Base-by-base conservation (phyloP, 2,113 vertebrate genomes). In the pig (Sus scrofa) region DNA sequence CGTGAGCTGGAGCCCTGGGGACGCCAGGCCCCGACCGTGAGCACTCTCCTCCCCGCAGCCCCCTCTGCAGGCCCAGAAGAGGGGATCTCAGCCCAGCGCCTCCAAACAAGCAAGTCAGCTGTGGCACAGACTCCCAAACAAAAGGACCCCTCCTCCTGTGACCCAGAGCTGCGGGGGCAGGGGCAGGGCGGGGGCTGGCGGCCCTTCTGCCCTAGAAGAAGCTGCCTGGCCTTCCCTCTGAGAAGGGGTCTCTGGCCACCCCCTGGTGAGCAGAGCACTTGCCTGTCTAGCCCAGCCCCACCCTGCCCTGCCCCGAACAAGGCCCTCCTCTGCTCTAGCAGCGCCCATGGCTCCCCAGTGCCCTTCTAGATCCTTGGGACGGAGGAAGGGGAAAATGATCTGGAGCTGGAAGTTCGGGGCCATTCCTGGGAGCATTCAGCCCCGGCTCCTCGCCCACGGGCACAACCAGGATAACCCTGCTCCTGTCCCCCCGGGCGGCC, bases 391-490 rank as follows among this genome's bases (percentile, higher is more conserved):
- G n/a, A 86, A 18, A 1, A 27, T 0, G 18, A 32, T 12, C 52
- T 32, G n/a, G 26, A 58, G 13, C 2, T 10, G 52, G 65, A 58
- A 27, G 52, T 7, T 26, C 3, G 7, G 52, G 79, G 9, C 19
- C 7, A 0, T 15, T 22, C 73, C 56, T 19, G 20, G 32, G 0
- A 26, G 30, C 71, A 8, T 7, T 26, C 58, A 10, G 71, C 12
- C 19, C 1, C 0, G 26, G 34, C 24, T 44, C 63, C 50, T 24
- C 34, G 56, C 14, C 0, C 34, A 68, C 14, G 0, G 1, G 19
- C 62, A 68, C 26, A 15, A 6, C 88, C 30, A 58, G 88, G 54
- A 8, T 9, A 27, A 54, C 4, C n/a, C 30, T 30, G n/a, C 32
- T 5, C 75, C 8, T 4, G 8, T 44, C 44, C 44, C 44, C 44